phyloP scores from a whole-genome alignment of 2,797 vertebrate species.

The Bradypus variegatus region DNA sequence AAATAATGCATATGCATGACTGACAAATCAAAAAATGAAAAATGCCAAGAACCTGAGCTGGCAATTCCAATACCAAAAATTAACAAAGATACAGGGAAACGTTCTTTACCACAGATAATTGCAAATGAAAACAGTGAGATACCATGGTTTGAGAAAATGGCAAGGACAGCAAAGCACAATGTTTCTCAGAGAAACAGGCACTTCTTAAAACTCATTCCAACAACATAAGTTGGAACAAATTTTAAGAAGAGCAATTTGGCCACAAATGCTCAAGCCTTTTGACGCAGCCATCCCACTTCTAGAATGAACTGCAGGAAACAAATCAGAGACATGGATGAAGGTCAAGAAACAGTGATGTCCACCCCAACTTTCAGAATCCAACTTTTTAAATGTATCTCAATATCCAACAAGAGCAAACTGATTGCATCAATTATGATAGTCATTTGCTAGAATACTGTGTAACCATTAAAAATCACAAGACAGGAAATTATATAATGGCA shows the following conservation, averaged over 20 bases:
- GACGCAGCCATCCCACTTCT: neutral
- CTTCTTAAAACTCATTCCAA: neutral
- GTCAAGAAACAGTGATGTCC: neutral
- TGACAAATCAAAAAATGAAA: neutral
- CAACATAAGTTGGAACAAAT: neutral
- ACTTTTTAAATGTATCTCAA: neutral
- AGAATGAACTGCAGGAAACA: neutral
- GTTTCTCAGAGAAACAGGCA: neutral
- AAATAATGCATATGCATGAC: neutral
- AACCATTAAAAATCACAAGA: neutral
- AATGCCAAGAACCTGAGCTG: neutral
- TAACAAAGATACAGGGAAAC: neutral
- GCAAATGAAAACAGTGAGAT: neutral
- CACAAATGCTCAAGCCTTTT: neutral
- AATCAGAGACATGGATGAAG: fast-evolving
- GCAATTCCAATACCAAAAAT: neutral
- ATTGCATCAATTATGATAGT: neutral
- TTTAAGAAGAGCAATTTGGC: neutral
- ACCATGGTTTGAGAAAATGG: neutral
- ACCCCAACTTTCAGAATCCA: too few species aligned
- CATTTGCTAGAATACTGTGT: neutral
- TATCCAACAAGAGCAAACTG: neutral
- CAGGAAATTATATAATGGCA: neutral
- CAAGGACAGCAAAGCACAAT: neutral
- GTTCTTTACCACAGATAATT: neutral